These are phyloP conservation scores for Bettongia penicillata DNA, from an alignment of 2,113 vertebrate species.

Conservation along the genomic window DNA sequence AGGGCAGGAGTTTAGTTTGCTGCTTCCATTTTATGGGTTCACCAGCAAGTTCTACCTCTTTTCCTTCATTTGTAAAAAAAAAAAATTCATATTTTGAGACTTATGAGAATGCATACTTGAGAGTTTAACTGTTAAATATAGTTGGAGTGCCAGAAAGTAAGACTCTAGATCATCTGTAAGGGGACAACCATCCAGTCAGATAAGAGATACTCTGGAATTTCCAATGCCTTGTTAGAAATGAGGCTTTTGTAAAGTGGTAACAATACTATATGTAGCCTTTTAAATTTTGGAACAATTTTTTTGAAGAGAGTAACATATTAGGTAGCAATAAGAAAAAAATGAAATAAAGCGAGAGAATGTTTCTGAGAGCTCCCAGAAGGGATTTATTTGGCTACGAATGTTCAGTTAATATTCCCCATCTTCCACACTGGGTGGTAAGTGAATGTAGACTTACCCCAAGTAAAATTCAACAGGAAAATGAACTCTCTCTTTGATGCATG, in stretches of 20 bases:
- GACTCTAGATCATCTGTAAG: background rate
- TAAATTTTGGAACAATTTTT: background rate
- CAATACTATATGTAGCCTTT: background rate
- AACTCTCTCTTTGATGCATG: conserved; percentile 53
- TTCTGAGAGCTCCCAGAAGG: background rate
- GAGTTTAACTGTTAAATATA: background rate
- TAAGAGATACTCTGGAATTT: background rate
- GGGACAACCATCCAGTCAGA: background rate
- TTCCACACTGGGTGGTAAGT: conserved; percentile 19
- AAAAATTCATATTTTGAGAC: background rate
- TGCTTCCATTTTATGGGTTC: background rate
- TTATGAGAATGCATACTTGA: background rate
- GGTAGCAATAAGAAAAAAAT: background rate
- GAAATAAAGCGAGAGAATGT: background rate
- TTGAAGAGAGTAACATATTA: background rate
- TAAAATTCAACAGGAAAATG: conserved; percentile 63
- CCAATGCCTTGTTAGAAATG: background rate
- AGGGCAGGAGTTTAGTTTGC: background rate
- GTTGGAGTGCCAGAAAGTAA: background rate
- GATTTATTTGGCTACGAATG: conserved; percentile 20
- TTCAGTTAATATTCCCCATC: conserved; percentile 3
- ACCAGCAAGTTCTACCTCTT: background rate
- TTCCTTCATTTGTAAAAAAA: background rate
- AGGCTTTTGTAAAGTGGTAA: background rate
- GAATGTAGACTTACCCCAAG: conserved; percentile 41